Conservation (phyloP, 2,888 invertebrate species). For the Hedychridium roseum region DNA sequence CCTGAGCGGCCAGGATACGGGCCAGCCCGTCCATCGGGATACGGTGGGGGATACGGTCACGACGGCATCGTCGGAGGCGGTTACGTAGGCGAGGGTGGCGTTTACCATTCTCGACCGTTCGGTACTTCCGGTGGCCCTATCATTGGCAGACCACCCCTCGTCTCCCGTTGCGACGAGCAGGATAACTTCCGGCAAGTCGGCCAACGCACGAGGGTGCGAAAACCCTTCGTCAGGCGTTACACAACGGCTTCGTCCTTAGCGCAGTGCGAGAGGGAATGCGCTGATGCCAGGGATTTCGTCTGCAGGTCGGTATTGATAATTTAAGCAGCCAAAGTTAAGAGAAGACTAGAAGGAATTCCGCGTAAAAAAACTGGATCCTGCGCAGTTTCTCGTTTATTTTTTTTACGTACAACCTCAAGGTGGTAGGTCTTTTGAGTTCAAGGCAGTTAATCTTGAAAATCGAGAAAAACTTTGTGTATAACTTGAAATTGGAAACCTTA, state of each 20-base stretch:
- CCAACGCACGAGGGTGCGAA: conserved; percentile 78
- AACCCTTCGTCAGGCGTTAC: conserved; percentile 79
- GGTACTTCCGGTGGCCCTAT: conserved; percentile 61
- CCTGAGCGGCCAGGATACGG: conserved; percentile 40
- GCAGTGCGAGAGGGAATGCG: conserved; percentile 86
- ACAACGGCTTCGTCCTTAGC: conserved; percentile 77
- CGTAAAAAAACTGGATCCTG: too few species aligned
- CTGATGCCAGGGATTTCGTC: conserved; percentile 81
- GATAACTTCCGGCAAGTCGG: conserved; percentile 87
- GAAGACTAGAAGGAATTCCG: too few species aligned
- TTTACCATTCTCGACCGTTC: conserved; percentile 53
- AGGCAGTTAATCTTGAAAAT: too few species aligned
- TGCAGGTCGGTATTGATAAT: conserved; percentile 78
- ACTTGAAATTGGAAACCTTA: too few species aligned
- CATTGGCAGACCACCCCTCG: conserved; percentile 61
- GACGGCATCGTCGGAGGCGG: conserved; percentile 58
- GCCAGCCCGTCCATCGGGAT: conserved; percentile 44
- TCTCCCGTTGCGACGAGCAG: conserved; percentile 79
- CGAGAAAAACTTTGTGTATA: too few species aligned
- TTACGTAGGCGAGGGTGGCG: conserved; percentile 56
- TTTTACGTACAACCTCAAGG: too few species aligned
- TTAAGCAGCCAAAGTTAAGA: too few species aligned
- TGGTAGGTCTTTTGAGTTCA: too few species aligned
- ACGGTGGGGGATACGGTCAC: conserved; percentile 47
- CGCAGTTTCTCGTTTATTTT: too few species aligned